phyloP scores from a whole-genome alignment of 2,797 vertebrate species.

The Rhodeus uyekii region DNA sequence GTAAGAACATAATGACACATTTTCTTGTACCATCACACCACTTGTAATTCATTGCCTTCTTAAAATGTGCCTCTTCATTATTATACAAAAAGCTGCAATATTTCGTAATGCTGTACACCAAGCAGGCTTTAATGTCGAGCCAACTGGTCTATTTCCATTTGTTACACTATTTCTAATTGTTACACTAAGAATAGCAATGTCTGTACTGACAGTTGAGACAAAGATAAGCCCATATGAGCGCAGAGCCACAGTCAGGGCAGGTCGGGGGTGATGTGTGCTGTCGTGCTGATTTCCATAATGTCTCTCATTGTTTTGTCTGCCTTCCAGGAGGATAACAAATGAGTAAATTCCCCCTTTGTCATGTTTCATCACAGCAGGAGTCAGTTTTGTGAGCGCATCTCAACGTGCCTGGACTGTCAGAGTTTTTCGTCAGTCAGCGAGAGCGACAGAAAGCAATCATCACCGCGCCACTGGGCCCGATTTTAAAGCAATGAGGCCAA shows the following conservation, averaged over 20 bases:
- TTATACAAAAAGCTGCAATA: background rate
- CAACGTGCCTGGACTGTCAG: slow-evolving; percentile 51
- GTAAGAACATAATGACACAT: background rate
- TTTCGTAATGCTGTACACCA: background rate
- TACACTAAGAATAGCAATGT: slow-evolving; percentile 40
- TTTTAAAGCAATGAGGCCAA: slow-evolving; percentile 28
- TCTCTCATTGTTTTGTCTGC: slow-evolving; percentile 60
- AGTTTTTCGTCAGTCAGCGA: slow-evolving; percentile 36
- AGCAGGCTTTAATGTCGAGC: slow-evolving; percentile 22
- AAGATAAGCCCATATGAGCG: slow-evolving; percentile 31
- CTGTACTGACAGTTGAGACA: slow-evolving; percentile 39
- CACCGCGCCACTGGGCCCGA: background rate
- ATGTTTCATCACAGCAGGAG: slow-evolving; percentile 64
- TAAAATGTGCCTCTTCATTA: background rate
- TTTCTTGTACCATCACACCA: background rate
- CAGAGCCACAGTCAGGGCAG: slow-evolving; percentile 1
- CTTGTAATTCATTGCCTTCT: background rate
- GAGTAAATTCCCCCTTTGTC: slow-evolving; percentile 64
- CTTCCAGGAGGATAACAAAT: slow-evolving; percentile 61
- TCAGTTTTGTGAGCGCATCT: slow-evolving; percentile 46
- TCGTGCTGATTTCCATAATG: slow-evolving; percentile 59
- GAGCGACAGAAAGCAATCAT: slow-evolving; percentile 57
- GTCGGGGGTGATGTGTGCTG: slow-evolving; percentile 39
- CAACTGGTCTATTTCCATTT: slow-evolving; percentile 37
- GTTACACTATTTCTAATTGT: slow-evolving; percentile 23